These are phyloP conservation scores for Peribatodes rhomboidaria DNA, from an alignment of 2,888 invertebrate genomes.

Conservation along the genomic window DNA sequence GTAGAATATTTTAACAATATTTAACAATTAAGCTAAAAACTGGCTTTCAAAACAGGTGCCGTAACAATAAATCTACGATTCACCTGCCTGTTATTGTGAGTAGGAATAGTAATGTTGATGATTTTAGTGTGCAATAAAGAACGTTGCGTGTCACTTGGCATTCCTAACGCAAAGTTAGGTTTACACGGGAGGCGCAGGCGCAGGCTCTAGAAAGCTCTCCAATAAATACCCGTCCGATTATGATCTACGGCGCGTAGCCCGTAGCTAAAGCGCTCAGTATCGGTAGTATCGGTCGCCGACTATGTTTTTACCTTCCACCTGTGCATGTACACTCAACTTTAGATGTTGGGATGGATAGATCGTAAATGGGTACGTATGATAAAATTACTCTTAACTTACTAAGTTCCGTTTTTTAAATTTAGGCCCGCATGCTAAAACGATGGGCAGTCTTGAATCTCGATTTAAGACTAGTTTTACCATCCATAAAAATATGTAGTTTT, in stretches of 20 bases:
- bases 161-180: slow-evolving; percentile 66
- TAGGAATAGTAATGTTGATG: slow-evolving; percentile 50
- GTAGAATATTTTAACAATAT: slow-evolving; percentile 47
- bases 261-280: slow-evolving; percentile 66
- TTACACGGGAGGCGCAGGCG: slow-evolving; percentile 50
- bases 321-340: not conserved
- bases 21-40: slow-evolving; percentile 45
- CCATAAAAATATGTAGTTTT: no score
- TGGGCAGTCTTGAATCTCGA: no score
- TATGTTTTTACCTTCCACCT: slow-evolving; percentile 19
- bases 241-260: slow-evolving; percentile 86
- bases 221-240: slow-evolving; percentile 85
- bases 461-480: no score
- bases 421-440: no score
- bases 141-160: slow-evolving; percentile 74
- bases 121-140: slow-evolving; percentile 62
- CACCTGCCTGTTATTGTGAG: slow-evolving; percentile 63
- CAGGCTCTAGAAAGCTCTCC: slow-evolving; percentile 77
- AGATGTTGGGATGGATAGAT: not conserved
- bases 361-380: no score
- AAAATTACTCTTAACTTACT: no score
- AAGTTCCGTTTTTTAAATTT: no score
- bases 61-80: slow-evolving; percentile 60
- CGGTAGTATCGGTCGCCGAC: slow-evolving; percentile 17
- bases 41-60: slow-evolving; percentile 50